A percentile compares a stretch with the other conserved stretches of the same genome.
Evolutionary conservation across 1,140 invertebrate genomes (phyloP).

Genomic region (Bombus superbus): DNA sequence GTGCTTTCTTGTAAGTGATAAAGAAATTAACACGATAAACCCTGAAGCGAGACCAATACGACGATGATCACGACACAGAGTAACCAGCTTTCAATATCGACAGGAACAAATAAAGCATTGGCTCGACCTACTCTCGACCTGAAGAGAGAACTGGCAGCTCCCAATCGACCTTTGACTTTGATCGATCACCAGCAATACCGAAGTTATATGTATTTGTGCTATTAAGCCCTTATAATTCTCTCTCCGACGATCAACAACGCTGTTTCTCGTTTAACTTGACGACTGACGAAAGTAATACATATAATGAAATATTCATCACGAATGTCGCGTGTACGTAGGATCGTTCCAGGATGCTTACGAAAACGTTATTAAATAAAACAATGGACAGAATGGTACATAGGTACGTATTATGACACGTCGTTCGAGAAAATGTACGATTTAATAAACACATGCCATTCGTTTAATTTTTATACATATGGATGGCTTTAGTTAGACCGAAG

Average conservation of each 20-base stretch:
- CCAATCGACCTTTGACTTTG: slow-evolving; percentile 68
- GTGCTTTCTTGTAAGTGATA: slow-evolving; percentile 14
- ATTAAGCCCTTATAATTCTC: slow-evolving; percentile 58
- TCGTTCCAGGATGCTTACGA: neutral
- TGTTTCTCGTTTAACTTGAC: slow-evolving; percentile 6
- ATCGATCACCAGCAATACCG: slow-evolving; percentile 60
- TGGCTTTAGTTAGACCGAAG: no score
- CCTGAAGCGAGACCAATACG: neutral
- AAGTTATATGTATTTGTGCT: slow-evolving; percentile 53
- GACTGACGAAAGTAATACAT: slow-evolving; percentile 9
- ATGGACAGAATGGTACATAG: neutral
- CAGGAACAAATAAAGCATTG: slow-evolving; percentile 65
- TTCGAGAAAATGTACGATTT: neutral
- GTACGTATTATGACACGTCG: neutral
- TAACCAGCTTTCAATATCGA: slow-evolving; percentile 60
- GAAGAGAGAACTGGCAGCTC: slow-evolving; percentile 50
- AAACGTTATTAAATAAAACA: neutral
- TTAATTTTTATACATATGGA: neutral
- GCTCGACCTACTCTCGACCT: slow-evolving; percentile 40
- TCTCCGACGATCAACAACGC: slow-evolving; percentile 4
- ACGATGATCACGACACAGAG: slow-evolving; percentile 53
- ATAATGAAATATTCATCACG: slow-evolving; percentile 32
- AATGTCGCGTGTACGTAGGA: neutral
- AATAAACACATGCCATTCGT: neutral
- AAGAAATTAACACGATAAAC: slow-evolving; percentile 56